These are phyloP conservation scores for Enteromius paludinosus DNA, from an alignment of 2,797 vertebrate genomes.

Conservation along the genomic window DNA sequence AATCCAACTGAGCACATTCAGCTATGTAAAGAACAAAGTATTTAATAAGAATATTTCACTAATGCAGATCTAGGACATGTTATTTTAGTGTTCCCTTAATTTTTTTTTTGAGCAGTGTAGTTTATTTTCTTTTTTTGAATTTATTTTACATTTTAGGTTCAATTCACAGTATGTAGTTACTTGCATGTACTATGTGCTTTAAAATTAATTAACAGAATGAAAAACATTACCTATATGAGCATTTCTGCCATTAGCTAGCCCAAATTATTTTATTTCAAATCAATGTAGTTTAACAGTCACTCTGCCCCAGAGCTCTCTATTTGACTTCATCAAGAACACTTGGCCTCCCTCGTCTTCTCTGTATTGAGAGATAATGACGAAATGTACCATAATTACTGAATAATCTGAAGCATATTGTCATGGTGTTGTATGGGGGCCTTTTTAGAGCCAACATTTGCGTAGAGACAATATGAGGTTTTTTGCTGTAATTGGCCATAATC, in stretches of 20 bases:
- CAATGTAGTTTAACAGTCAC: constrained; percentile 31
- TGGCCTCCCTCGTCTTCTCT: constrained; percentile 39
- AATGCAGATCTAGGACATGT: too few species aligned
- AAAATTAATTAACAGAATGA: neutral
- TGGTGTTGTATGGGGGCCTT: constrained; percentile 72
- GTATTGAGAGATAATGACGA: constrained; percentile 47
- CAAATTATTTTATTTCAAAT: constrained; percentile 24
- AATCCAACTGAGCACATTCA: too few species aligned
- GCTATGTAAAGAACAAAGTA: too few species aligned
- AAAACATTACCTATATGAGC: neutral
- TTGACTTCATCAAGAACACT: constrained; percentile 41
- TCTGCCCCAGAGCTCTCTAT: neutral
- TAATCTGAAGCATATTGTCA: constrained; percentile 71
- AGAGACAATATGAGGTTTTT: constrained; percentile 71
- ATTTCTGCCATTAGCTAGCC: constrained; percentile 2
- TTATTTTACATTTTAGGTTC: too few species aligned
- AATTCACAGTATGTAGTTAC: neutral
- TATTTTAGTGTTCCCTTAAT: too few species aligned
- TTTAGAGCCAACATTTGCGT: constrained; percentile 74
- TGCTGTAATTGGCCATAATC: constrained; percentile 76
- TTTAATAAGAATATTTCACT: too few species aligned
- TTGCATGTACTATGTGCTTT: neutral
- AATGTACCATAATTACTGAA: constrained; percentile 70
- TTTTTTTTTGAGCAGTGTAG: too few species aligned
- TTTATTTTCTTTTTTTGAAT: too few species aligned